Evolutionary conservation across 2,797 vertebrate genomes (phyloP).

Genomic region (Emys orbicularis): DNA sequence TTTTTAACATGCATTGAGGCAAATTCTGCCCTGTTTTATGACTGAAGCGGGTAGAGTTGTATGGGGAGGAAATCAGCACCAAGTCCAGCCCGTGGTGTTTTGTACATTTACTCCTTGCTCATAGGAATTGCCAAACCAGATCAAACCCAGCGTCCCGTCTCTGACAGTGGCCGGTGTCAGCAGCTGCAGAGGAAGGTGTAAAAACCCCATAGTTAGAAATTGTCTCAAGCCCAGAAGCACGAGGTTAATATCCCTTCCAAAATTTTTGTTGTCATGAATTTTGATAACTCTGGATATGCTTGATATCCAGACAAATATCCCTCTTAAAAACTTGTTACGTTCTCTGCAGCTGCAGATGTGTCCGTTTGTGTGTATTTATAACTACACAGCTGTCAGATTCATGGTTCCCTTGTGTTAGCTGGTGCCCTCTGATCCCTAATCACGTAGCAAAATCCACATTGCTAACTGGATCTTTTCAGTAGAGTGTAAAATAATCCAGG

Average conservation of each 20-base stretch:
- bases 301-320: neutral
- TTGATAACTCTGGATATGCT: neutral
- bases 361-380: neutral
- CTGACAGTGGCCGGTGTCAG: neutral
- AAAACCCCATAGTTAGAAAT: neutral
- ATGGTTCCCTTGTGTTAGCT: neutral
- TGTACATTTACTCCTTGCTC: neutral
- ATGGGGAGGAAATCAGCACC: neutral
- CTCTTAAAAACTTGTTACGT: neutral
- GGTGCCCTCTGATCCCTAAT: neutral
- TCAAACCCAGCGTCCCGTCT: neutral
- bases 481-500: neutral
- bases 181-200: neutral
- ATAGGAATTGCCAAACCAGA: fast-evolving
- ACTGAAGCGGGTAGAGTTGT: neutral
- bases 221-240: neutral
- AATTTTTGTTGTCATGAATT: neutral
- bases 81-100: neutral
- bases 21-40: neutral
- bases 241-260: neutral
- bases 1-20: neutral
- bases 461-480: neutral
- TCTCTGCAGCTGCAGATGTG: neutral
- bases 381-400: neutral
- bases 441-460: neutral